A percentile compares a stretch with the other conserved stretches of the same genome.
These are phyloP conservation scores for Idaea aversata DNA, from an alignment of 2,888 invertebrate genomes.

Conservation along the genomic window DNA sequence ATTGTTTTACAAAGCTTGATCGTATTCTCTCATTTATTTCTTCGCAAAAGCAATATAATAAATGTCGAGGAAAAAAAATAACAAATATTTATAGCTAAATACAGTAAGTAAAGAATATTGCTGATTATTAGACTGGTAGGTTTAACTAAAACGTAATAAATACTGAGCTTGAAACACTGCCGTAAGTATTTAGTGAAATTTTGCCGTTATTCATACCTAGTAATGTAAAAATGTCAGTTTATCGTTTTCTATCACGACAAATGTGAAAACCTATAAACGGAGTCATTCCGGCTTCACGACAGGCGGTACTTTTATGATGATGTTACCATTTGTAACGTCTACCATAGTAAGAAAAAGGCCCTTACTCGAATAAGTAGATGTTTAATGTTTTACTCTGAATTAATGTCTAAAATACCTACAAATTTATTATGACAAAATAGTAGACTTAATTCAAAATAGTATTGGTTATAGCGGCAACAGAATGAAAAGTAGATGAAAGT, in stretches of 20 bases:
- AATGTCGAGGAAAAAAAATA: too few relatives aligned
- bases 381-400: slow-evolving; percentile 2
- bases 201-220: background rate
- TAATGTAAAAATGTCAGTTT: slow-evolving; percentile 1
- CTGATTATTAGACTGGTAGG: background rate
- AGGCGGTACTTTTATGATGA: background rate
- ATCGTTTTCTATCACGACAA: slow-evolving; percentile 1
- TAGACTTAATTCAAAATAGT: too few relatives aligned
- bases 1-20: slow-evolving; percentile 24
- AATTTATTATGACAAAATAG: too few relatives aligned
- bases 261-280: background rate
- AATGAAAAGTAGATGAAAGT: too few relatives aligned
- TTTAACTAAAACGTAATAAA: background rate
- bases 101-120: background rate
- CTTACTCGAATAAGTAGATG: background rate
- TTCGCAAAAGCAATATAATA: slow-evolving; percentile 6
- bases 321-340: background rate
- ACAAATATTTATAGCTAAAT: background rate
- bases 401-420: too few relatives aligned
- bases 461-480: too few relatives aligned
- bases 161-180: background rate
- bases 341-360: background rate
- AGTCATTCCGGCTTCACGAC: background rate
- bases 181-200: background rate
- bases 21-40: slow-evolving; percentile 16